Percentiles rank a stretch among this genome's conserved stretches.
Conservation (phyloP, 1,140 invertebrate genomes). For the Cotesia glomerata region DNA sequence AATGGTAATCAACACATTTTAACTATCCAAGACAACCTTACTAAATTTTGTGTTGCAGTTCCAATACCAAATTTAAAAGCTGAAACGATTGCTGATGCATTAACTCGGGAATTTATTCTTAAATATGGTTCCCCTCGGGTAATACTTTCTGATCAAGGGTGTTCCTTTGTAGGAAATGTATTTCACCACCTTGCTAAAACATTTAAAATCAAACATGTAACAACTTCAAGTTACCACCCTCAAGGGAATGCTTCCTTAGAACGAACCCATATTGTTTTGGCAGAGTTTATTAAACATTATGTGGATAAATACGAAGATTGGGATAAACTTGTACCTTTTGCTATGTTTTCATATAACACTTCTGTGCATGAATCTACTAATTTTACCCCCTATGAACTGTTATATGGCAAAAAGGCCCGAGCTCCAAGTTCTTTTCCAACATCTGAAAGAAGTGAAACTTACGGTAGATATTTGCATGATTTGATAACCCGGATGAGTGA, state of each 20-base stretch:
- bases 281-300: too few relatives aligned
- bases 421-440: neutral
- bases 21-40: conserved; percentile 42
- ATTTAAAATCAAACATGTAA: conserved; percentile 29
- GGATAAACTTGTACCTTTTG: conserved; percentile 39
- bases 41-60: conserved; percentile 39
- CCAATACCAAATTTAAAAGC: conserved; percentile 34
- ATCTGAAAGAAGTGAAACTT: too few relatives aligned
- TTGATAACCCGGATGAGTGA: too few relatives aligned
- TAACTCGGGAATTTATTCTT: too few relatives aligned
- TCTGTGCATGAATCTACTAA: conserved; percentile 43
- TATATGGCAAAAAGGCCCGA: conserved; percentile 16
- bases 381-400: conserved; percentile 26
- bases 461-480: too few relatives aligned
- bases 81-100: conserved; percentile 33
- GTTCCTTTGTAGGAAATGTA: conserved; percentile 34
- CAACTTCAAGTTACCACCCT: conserved; percentile 16
- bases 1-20: conserved; percentile 17
- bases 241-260: conserved; percentile 38
- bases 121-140: too few relatives aligned
- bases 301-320: conserved; percentile 38
- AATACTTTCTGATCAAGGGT: conserved; percentile 42
- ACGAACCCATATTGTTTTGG: too few relatives aligned
- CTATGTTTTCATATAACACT: conserved; percentile 14
- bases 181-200: conserved; percentile 36